A percentile compares a stretch with the other conserved stretches of the same genome.
phyloP scores from a whole-genome alignment of 1,140 invertebrate genomes.

The Goniozus legneri region DNA sequence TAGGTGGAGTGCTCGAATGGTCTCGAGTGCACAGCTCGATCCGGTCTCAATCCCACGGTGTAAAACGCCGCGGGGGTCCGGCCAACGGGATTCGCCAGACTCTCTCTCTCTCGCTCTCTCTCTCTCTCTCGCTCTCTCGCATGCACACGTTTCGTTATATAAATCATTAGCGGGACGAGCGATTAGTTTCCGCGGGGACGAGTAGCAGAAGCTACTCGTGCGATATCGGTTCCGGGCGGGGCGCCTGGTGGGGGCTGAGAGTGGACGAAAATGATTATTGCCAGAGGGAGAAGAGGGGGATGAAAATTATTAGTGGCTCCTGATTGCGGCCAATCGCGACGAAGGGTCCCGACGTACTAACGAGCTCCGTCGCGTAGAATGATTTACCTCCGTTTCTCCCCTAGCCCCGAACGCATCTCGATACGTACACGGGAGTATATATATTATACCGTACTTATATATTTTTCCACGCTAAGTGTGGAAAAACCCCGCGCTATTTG shows the following conservation, averaged over 20 bases:
- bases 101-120: too few species aligned
- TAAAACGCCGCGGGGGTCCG: slow-evolving; percentile 46
- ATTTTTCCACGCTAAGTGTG: too few species aligned
- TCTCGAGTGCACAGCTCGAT: slow-evolving; percentile 27
- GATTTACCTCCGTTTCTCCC: slow-evolving; percentile 27
- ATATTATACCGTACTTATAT: too few species aligned
- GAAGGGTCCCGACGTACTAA: slow-evolving; percentile 37
- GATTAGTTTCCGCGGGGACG: slow-evolving; percentile 46
- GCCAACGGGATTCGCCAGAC: slow-evolving; percentile 42
- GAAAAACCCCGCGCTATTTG: too few species aligned
- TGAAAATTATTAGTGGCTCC: slow-evolving; percentile 48
- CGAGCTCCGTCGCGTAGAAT: slow-evolving; percentile 26
- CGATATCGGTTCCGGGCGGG: too few species aligned
- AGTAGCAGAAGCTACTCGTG: slow-evolving; percentile 24
- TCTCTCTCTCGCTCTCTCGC: too few species aligned
- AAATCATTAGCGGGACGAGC: slow-evolving; percentile 50
- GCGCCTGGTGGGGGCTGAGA: slow-evolving; percentile 8
- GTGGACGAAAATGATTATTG: slow-evolving; percentile 45
- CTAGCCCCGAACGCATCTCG: neutral
- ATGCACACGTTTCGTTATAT: slow-evolving; percentile 40
- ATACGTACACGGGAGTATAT: too few species aligned
- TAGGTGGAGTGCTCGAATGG: slow-evolving; percentile 12
- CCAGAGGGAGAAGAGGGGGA: slow-evolving; percentile 19
- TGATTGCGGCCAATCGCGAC: slow-evolving; percentile 43
- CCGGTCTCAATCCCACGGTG: slow-evolving; percentile 46